Conservation (phyloP, 2,888 invertebrate genomes). For the Lepidonotus clava region DNA sequence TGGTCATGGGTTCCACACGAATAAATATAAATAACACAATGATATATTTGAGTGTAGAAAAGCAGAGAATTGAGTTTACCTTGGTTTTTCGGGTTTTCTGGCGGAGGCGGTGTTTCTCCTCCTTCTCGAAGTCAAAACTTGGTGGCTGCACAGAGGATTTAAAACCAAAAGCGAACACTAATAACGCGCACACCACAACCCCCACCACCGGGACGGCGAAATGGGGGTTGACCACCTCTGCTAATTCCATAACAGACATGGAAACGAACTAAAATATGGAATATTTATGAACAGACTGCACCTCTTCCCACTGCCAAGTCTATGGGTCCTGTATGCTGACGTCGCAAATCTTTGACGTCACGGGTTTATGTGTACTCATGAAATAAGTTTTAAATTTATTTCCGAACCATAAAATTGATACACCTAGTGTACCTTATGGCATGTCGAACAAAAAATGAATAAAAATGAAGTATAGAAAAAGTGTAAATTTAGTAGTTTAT, state of each 20-base stretch:
- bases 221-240: slow-evolving; percentile 81
- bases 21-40: no score
- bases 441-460: background rate
- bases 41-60: no score
- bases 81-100: slow-evolving; percentile 37
- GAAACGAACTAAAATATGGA: slow-evolving; percentile 56
- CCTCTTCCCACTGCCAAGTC: slow-evolving; percentile 44
- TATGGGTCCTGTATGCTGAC: slow-evolving; percentile 57
- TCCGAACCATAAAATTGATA: background rate
- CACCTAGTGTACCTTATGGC: background rate
- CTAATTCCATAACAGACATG: slow-evolving; percentile 71
- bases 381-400: background rate
- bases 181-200: slow-evolving; percentile 87
- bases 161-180: slow-evolving; percentile 90
- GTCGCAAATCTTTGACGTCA: slow-evolving; percentile 57
- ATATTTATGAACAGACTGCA: slow-evolving; percentile 29
- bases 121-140: slow-evolving; percentile 62
- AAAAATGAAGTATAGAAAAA: background rate
- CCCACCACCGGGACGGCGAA: slow-evolving; percentile 84
- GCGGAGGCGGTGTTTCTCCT: slow-evolving; percentile 49
- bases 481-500: background rate
- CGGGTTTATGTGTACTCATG: slow-evolving; percentile 40
- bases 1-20: no score
- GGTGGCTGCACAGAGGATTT: slow-evolving; percentile 88
- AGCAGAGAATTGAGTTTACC: no score